Conservation (phyloP, 2,797 vertebrate genomes). For the Eleutherodactylus coqui region DNA sequence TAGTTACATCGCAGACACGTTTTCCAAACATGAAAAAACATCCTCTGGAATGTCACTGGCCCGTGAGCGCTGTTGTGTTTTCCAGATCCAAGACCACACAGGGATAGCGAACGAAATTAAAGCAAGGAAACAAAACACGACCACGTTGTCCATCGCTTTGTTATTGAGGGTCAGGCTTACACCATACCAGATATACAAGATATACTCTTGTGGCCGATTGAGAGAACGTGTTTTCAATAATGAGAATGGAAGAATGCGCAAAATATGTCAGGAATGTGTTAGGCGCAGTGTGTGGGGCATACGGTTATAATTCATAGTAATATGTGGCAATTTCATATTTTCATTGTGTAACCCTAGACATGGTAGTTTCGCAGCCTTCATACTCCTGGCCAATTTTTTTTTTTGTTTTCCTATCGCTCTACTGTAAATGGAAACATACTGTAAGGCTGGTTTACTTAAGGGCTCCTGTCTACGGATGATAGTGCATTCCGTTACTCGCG, state of each 20-base stretch:
- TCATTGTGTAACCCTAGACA: neutral
- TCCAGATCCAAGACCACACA: conserved; percentile 26
- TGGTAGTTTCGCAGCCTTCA: neutral
- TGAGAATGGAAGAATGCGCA: neutral
- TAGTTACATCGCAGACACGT: neutral
- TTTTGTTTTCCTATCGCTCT: neutral
- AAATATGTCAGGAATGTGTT: neutral
- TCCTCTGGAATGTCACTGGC: neutral
- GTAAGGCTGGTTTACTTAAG: neutral
- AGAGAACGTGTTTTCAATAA: neutral
- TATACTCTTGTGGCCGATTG: neutral
- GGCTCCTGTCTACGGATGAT: no score
- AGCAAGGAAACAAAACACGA: neutral
- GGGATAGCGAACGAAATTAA: conserved; percentile 1
- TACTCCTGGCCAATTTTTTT: neutral
- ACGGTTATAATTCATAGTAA: neutral
- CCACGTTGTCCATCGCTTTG: neutral
- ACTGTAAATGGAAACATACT: neutral
- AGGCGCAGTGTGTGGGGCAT: neutral
- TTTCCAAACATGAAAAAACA: conserved; percentile 22
- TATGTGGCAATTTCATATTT: neutral
- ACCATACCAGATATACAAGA: no score
- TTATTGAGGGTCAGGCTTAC: neutral
- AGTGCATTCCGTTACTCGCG: no score
- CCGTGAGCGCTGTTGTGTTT: neutral